Conservation (phyloP, 2,113 vertebrate species). For the Coracopsis vasa region DNA sequence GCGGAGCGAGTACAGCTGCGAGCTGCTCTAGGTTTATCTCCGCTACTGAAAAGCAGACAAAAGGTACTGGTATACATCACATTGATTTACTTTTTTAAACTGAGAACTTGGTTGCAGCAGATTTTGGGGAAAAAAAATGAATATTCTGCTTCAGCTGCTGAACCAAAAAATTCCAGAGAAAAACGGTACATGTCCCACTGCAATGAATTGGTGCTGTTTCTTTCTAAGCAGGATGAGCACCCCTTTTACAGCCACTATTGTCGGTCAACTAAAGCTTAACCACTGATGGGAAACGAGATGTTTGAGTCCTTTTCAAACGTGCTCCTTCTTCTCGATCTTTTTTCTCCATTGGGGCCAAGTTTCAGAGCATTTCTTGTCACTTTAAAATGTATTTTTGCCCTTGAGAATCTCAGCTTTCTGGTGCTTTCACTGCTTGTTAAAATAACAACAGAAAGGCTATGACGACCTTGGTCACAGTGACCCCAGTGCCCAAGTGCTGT, state of each 20-base stretch:
- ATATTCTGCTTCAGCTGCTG: conserved; percentile 40
- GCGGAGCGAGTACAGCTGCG: conserved; percentile 18
- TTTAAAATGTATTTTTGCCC: background rate
- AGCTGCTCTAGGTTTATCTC: conserved; percentile 48
- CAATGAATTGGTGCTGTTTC: background rate
- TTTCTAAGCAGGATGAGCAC: background rate
- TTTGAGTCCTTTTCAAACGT: background rate
- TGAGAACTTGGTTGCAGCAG: background rate
- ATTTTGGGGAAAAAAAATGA: background rate
- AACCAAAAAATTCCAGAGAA: background rate
- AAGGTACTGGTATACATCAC: conserved; percentile 6
- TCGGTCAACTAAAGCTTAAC: background rate
- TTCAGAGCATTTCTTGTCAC: background rate
- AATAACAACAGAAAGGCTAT: background rate
- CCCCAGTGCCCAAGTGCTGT: background rate
- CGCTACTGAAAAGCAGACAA: conserved; percentile 35
- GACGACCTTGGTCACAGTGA: background rate
- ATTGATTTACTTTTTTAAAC: background rate
- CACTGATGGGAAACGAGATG: background rate
- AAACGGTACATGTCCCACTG: conserved; percentile 13
- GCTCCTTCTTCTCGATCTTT: background rate
- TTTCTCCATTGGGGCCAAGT: background rate
- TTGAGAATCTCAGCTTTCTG: background rate
- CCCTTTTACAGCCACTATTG: conserved; percentile 9
- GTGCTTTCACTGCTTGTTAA: background rate